Evolutionary conservation across 2,888 invertebrate species (phyloP).

Genomic region (Hydriomena furcata): DNA sequence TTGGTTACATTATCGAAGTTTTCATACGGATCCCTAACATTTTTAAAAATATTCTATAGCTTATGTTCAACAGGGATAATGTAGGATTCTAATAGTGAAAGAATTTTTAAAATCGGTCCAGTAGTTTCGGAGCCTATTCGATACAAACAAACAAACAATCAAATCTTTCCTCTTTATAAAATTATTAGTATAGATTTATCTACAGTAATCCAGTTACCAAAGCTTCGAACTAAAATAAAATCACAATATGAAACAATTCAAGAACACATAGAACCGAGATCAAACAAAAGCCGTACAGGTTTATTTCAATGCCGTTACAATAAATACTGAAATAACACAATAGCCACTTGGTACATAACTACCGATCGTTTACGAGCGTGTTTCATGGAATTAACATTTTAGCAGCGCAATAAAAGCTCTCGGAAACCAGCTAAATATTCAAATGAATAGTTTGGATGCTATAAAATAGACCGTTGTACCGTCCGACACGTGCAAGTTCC

Average conservation of each 20-base stretch:
- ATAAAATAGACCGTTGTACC: constrained; percentile 41
- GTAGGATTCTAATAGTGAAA: too few species aligned
- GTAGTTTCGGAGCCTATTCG: too few species aligned
- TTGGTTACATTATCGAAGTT: too few species aligned
- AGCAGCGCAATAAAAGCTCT: constrained; percentile 66
- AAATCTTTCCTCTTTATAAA: too few species aligned
- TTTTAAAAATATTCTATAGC: too few species aligned
- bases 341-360: constrained; percentile 57
- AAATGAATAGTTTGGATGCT: constrained; percentile 54
- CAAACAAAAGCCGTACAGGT: constrained; percentile 52
- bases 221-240: too few species aligned
- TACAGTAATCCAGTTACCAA: too few species aligned
- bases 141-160: too few species aligned
- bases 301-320: constrained; percentile 62
- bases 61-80: too few species aligned
- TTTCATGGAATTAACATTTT: constrained; percentile 71
- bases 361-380: constrained; percentile 63
- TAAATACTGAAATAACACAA: constrained; percentile 58
- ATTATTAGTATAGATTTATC: too few species aligned
- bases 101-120: too few species aligned
- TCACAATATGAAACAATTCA: constrained; percentile 25
- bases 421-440: constrained; percentile 60
- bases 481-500: neutral
- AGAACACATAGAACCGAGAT: constrained; percentile 35
- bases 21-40: too few species aligned